Percentiles rank a stretch among this genome's conserved stretches.
Evolutionary conservation across 2,113 vertebrate species (phyloP).

Genomic region (Orycteropus afer): DNA sequence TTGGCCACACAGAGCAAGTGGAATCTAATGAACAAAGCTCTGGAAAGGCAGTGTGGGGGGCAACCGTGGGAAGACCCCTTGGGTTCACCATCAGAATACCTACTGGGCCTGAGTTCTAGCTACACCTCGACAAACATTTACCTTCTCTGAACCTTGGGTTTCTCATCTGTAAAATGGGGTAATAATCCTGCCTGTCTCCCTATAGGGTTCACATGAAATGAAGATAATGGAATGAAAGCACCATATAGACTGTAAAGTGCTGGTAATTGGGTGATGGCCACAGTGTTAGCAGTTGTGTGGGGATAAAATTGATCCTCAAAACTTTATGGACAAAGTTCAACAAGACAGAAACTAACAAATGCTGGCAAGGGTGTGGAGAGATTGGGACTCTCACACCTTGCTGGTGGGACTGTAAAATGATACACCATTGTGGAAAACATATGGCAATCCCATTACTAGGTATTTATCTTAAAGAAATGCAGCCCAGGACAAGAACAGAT

Average conservation of each 20-base stretch:
- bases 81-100: background rate
- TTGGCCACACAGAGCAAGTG: background rate
- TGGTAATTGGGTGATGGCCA: background rate
- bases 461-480: too few relatives aligned
- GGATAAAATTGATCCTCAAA: background rate
- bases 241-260: background rate
- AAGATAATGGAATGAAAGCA: background rate
- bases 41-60: background rate
- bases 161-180: background rate
- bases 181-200: background rate
- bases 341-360: too few relatives aligned
- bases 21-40: background rate
- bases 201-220: background rate
- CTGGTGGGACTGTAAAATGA: too few relatives aligned
- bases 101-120: background rate
- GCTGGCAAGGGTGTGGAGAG: too few relatives aligned
- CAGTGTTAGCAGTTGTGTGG: background rate
- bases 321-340: too few relatives aligned
- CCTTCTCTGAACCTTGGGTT: slow-evolving; percentile 8
- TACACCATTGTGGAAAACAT: too few relatives aligned
- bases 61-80: background rate
- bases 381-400: too few relatives aligned
- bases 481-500: too few relatives aligned
- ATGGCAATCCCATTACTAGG: too few relatives aligned
- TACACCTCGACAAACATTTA: background rate